Evolutionary conservation across 2,113 vertebrate genomes (phyloP).

Genomic region (Cettia cetti): DNA sequence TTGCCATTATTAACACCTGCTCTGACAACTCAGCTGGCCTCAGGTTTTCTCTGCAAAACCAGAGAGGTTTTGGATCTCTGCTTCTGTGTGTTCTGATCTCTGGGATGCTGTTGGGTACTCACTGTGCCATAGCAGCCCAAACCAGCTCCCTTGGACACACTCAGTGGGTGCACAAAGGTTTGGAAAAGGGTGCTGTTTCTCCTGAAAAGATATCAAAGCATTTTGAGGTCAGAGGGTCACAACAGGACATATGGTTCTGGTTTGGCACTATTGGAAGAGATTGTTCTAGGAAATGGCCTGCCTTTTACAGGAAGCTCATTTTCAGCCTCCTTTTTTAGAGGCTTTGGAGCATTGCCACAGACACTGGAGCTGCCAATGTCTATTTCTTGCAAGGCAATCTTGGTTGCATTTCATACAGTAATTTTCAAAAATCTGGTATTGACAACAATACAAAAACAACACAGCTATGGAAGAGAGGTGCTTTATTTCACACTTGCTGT

Average conservation of each 20-base stretch:
- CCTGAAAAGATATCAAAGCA: neutral
- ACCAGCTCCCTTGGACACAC: neutral
- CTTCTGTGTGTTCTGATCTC: neutral
- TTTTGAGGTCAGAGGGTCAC: neutral
- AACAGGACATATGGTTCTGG: rapidly evolving
- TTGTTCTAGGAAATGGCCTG: neutral
- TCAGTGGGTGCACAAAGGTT: neutral
- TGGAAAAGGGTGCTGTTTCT: neutral
- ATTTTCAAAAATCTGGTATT: neutral
- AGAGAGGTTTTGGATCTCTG: neutral
- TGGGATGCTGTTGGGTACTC: neutral
- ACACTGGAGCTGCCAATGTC: neutral
- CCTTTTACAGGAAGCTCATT: neutral
- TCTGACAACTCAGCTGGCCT: neutral
- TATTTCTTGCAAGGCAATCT: neutral
- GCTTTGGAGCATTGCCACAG: neutral
- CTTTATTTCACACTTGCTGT: neutral
- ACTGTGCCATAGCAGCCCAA: neutral
- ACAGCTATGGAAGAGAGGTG: neutral
- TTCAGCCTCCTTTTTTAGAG: neutral
- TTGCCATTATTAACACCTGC: neutral
- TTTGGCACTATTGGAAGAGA: neutral
- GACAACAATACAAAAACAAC: neutral
- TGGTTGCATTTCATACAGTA: neutral
- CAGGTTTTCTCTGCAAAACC: neutral